Evolutionary conservation across 2,113 vertebrate species (phyloP), one percentile per base, ranked within the genome.

Genomic region (Oreochromis aureus): DNA sequence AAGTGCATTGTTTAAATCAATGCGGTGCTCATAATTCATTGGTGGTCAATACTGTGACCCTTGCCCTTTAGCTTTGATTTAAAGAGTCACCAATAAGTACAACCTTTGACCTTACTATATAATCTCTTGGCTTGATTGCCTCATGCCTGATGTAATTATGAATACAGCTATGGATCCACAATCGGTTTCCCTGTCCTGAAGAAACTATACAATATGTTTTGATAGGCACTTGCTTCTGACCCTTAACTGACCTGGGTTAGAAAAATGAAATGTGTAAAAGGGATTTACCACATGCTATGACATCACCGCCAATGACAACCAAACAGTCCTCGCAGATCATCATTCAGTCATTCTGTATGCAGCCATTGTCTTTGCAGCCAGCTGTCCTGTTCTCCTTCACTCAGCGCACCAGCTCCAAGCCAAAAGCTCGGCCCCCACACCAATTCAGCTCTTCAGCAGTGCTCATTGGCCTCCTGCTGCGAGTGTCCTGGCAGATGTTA

Each of bases 401-500:
- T 83, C 88, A 44, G 19, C 79, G 7, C 80, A 41, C 82, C 55
- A 87, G 81, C 80, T 86, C 78, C 48, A 55, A 86, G 82, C 78
- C 81, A 76, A 86, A 66, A 66, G 54, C 83, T 36, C 48, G 83
- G 69, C 73, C 30, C 56, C 48, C 15, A n/a, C 82, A 63, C 78
- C 54, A 12, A 44, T 80, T 87, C 89, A 63, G 87, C 86, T 82
- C 53, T 80, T 82, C 84, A 13, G 10, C 12, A 46, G 85, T 80
- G 39, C 2, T 30, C 59, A 13, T 54, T 83, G 85, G 82, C 59
- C 83, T 90, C 93, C 88, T 69, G 82, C 84, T 55, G 86, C 41
- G 84, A 91, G 89, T n/a, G 84, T 93, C 90, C 88, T 83, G 82
- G 94, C 95, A 95, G 93, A 94, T 94, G 92, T 93, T 94, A 24